A percentile compares a stretch with the other conserved stretches of the same genome.
These are phyloP conservation scores for Hippasteria phrygiana DNA, from an alignment of 53 echinoderm and acorn worm genomes.

Conservation along the genomic window DNA sequence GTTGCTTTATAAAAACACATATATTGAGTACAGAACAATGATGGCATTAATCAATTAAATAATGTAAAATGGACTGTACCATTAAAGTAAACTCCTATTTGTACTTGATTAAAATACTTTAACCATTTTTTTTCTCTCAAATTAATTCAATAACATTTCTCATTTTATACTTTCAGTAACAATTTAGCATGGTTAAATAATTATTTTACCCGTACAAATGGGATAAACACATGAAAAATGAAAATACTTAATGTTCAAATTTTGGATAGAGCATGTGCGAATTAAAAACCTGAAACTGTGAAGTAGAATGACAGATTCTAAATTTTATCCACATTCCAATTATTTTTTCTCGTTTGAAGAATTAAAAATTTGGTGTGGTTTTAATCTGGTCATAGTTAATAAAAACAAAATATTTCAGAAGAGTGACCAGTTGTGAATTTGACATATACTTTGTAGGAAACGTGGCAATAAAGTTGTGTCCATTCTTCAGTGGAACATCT, in stretches of 20 bases:
- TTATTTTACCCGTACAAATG: constrained; percentile 55
- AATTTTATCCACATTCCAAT: too few species aligned
- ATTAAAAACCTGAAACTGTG: background rate
- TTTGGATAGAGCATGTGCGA: background rate
- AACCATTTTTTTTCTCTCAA: constrained; percentile 31
- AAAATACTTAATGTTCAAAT: background rate
- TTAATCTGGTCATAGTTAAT: background rate
- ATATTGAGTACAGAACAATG: background rate
- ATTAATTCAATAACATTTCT: constrained; percentile 25
- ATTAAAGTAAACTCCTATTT: constrained; percentile 12
- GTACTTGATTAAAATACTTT: background rate
- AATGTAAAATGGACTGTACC: constrained; percentile 37
- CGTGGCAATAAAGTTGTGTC: background rate
- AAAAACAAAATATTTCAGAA: background rate
- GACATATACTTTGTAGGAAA: background rate
- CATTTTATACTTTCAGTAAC: constrained; percentile 26
- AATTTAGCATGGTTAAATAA: constrained; percentile 45
- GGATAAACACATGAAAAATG: constrained; percentile 17
- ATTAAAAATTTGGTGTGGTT: background rate
- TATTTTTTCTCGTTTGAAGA: too few species aligned
- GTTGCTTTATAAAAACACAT: constrained; percentile 32
- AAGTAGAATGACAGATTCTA: background rate
- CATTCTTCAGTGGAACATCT: background rate
- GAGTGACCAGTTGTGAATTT: background rate
- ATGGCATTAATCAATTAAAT: background rate